Base-by-base conservation (phyloP, 2,113 vertebrate genomes). In the Cathartes aura region DNA sequence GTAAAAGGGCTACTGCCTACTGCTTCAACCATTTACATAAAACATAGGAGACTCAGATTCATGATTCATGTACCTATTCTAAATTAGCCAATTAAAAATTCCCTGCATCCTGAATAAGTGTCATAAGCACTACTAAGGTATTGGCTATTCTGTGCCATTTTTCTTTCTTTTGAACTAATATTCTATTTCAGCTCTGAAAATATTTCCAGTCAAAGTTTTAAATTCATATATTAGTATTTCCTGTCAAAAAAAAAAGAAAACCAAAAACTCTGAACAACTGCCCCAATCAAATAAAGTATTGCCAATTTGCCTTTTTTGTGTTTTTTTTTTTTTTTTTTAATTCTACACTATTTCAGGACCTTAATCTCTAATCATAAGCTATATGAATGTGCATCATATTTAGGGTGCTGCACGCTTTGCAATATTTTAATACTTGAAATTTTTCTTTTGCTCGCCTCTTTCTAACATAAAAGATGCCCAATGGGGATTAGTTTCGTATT, bases 171-270 rank as follows among this genome's bases (percentile, higher is more conserved):
- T 88, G 42, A 58, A 55, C 7, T 30, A 45, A 72, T 66, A 60
- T 30, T 43, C 9, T 27, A 14, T 45, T 80, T 70, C 27, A n/a
- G 29, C 26, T 66, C 32, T 50, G 17, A 88, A 76, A 81, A 60
- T 36, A 71, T 42, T 91, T 47, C 12, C 34, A 53, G 12, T n/a
- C 42, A 45, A 72, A 81, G 5, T 27, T 80, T 47, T 47, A 30
- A 50, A 82, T 38, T 11, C 30, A 34, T 27, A 26, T 6, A 75
- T 52, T 42, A 72, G 22, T 15, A 75, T 36, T 56, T 80, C 40
- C 10, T 26, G 15, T 1, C 3, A 29, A 19, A 9, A 24, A 30
- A 12, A n/a, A 29, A 21, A 3, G 22, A 32, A 67, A 8, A 0
- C 1, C 15, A 47, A 71, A 56, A 36, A 3, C 7, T n/a, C 52